Conservation (phyloP, 2,113 vertebrate genomes). For the Cyanoderma ruficeps region DNA sequence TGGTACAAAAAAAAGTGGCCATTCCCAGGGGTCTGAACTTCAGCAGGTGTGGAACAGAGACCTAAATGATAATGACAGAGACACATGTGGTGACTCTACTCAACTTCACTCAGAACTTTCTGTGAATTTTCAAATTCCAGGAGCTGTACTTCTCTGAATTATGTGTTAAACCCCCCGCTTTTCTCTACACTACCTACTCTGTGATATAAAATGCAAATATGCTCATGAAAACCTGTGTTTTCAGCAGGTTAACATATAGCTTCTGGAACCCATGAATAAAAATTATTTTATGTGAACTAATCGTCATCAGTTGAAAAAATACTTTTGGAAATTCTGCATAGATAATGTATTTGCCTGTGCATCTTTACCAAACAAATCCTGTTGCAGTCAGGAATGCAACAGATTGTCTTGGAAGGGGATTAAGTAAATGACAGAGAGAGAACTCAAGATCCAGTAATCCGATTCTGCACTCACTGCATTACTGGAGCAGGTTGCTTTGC, state of each 20-base stretch:
- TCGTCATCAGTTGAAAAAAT: background rate
- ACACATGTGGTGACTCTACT: background rate
- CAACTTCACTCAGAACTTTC: background rate
- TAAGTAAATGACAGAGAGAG: background rate
- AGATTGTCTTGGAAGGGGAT: background rate
- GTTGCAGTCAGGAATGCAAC: background rate
- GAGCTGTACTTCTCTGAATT: background rate
- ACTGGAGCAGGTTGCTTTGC: background rate
- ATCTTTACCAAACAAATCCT: background rate
- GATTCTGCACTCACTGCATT: background rate
- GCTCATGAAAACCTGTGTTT: accelerated
- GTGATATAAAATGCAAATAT: background rate
- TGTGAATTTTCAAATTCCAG: background rate
- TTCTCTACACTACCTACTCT: background rate
- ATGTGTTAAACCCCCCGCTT: background rate
- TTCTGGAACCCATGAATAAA: background rate
- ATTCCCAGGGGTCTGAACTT: background rate
- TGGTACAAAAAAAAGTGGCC: background rate
- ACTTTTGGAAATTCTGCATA: background rate
- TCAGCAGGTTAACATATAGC: background rate
- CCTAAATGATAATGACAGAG: background rate
- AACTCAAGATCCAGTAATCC: background rate
- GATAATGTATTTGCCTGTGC: background rate
- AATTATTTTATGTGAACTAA: background rate
- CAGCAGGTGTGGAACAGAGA: background rate